Conservation (phyloP, 1,140 invertebrate genomes). For the Chymomyza costata region DNA sequence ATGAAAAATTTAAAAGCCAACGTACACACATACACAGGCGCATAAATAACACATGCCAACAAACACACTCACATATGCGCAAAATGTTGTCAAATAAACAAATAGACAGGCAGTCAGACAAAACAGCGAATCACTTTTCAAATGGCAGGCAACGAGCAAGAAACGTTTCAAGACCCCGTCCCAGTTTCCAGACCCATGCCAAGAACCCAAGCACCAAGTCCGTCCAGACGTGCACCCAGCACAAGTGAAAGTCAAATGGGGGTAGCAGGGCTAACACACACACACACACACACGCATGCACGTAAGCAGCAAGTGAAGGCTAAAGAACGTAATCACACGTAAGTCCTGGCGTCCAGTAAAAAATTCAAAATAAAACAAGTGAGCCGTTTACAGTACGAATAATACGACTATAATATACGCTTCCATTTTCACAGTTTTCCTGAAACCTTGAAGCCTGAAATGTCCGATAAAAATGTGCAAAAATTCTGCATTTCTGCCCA, state of each 20-base stretch:
- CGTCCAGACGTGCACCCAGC: too few species aligned
- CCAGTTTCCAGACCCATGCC: too few species aligned
- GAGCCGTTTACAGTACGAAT: too few species aligned
- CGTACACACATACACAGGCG: constrained; percentile 9
- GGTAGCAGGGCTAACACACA: constrained; percentile 41
- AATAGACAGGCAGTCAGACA: constrained; percentile 47
- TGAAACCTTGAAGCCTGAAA: neutral
- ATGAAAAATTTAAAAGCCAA: constrained; percentile 17
- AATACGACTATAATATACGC: too few species aligned
- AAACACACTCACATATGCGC: neutral
- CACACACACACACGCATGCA: constrained; percentile 8
- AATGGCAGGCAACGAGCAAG: too few species aligned
- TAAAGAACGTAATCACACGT: constrained; percentile 67
- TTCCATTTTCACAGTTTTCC: too few species aligned
- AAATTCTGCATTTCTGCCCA: too few species aligned
- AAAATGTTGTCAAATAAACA: constrained; percentile 69
- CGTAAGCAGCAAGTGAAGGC: constrained; percentile 26
- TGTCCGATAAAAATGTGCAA: neutral
- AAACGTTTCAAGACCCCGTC: too few species aligned
- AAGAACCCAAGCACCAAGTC: too few species aligned
- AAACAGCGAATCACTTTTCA: too few species aligned
- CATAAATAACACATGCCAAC: constrained; percentile 44
- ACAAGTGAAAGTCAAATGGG: constrained; percentile 62
- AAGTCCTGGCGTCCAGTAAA: constrained; percentile 67
- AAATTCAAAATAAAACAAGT: constrained; percentile 53